Percentiles rank a stretch among this genome's conserved stretches.
These are phyloP conservation scores for Coelinius sp. DNA, from an alignment of 2,888 invertebrate species.

Conservation along the genomic window DNA sequence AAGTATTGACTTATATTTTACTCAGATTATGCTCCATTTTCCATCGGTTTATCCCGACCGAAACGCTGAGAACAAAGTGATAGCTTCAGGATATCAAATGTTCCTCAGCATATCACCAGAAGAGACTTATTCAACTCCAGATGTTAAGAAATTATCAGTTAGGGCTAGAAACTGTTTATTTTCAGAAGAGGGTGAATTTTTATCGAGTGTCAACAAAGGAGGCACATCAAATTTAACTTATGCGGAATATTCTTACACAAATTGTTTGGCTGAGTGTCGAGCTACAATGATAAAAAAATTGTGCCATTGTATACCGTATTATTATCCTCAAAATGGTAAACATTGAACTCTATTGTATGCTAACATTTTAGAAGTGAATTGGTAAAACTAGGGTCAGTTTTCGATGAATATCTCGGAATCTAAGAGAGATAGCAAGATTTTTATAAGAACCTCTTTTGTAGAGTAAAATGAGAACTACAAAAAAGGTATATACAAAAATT, in stretches of 20 bases:
- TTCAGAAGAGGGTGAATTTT: slow-evolving; percentile 70
- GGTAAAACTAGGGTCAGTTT: too few relatives aligned
- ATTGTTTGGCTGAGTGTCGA: slow-evolving; percentile 77
- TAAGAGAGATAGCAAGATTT: too few relatives aligned
- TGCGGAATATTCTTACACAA: slow-evolving; percentile 75
- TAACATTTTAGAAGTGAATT: slow-evolving; percentile 33
- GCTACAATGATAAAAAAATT: slow-evolving; percentile 68
- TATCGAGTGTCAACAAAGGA: background rate
- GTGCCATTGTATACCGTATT: slow-evolving; percentile 78
- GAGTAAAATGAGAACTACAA: too few relatives aligned
- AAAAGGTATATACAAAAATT: too few relatives aligned
- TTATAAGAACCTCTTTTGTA: too few relatives aligned
- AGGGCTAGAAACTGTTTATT: slow-evolving; percentile 76
- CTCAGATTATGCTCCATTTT: slow-evolving; percentile 77
- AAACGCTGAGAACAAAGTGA: slow-evolving; percentile 75
- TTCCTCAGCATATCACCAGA: slow-evolving; percentile 78
- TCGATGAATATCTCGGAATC: too few relatives aligned
- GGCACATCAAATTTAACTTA: slow-evolving; percentile 62
- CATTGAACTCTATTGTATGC: slow-evolving; percentile 35
- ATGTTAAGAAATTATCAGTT: slow-evolving; percentile 72
- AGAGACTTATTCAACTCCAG: slow-evolving; percentile 76
- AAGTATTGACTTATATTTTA: slow-evolving; percentile 15
- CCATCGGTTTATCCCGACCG: slow-evolving; percentile 78
- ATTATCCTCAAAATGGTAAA: slow-evolving; percentile 71
- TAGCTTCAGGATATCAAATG: slow-evolving; percentile 74